A percentile compares a stretch with the other conserved stretches of the same genome.
phyloP scores from a whole-genome alignment of 1,140 invertebrate species.

The Aleiodes sp. region DNA sequence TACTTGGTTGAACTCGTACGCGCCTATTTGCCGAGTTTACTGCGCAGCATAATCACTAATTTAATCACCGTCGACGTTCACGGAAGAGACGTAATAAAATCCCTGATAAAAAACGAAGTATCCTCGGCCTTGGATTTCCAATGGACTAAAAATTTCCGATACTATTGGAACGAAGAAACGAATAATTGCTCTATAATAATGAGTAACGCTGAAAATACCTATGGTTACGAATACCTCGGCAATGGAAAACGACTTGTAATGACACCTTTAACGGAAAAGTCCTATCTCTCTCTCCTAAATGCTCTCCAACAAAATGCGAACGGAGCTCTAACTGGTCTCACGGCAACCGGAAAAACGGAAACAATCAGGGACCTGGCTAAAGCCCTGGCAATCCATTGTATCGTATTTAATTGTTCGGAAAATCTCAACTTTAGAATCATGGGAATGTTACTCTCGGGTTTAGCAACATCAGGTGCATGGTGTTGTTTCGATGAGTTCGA shows the following conservation, averaged over 20 bases:
- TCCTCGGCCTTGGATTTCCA: slow-evolving; percentile 72
- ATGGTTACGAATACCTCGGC: slow-evolving; percentile 92
- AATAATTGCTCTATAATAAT: slow-evolving; percentile 77
- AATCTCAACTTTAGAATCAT: slow-evolving; percentile 87
- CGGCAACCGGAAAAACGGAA: slow-evolving; percentile 90
- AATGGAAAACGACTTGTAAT: slow-evolving; percentile 89
- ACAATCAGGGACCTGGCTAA: slow-evolving; percentile 88
- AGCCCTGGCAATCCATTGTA: slow-evolving; percentile 84
- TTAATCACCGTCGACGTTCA: slow-evolving; percentile 90
- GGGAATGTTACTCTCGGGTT: slow-evolving; percentile 77
- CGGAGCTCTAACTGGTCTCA: slow-evolving; percentile 87
- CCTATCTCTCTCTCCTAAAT: slow-evolving; percentile 88
- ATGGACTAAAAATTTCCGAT: slow-evolving; percentile 90
- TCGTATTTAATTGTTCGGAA: slow-evolving; percentile 89
- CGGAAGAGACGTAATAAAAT: slow-evolving; percentile 81
- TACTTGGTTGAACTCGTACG: slow-evolving; percentile 81
- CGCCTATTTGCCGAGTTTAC: slow-evolving; percentile 74
- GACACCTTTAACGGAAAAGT: slow-evolving; percentile 88
- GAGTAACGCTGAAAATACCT: slow-evolving; percentile 77
- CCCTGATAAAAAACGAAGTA: slow-evolving; percentile 75
- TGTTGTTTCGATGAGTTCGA: slow-evolving; percentile 93
- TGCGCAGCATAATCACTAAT: slow-evolving; percentile 80
- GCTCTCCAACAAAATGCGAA: slow-evolving; percentile 85
- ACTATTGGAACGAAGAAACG: slow-evolving; percentile 88
- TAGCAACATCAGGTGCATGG: slow-evolving; percentile 84